Percentiles rank a stretch among this genome's conserved stretches.
Evolutionary conservation across 2,113 vertebrate genomes (phyloP).

Genomic region (Pteropus alecto): DNA sequence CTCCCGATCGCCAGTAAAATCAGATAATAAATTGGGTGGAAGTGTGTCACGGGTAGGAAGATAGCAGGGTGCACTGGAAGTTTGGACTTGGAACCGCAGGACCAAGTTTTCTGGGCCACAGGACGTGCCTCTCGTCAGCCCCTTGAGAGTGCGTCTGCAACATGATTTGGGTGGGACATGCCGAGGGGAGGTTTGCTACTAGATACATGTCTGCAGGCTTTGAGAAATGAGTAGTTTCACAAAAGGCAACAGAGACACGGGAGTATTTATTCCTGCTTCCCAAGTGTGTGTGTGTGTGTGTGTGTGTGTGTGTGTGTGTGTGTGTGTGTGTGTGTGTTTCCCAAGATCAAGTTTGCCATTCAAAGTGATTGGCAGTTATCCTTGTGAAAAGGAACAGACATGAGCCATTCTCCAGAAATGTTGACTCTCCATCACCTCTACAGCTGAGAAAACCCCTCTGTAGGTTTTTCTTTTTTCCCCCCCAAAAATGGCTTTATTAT

Average conservation of each 20-base stretch:
- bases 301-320: background rate
- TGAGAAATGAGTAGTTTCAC: background rate
- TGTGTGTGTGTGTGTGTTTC: background rate
- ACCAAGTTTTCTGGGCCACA: background rate
- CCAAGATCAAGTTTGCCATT: conserved; percentile 63
- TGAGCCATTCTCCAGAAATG: background rate
- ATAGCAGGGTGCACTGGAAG: background rate
- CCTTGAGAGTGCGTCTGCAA: background rate
- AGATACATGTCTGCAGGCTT: background rate
- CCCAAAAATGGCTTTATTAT: background rate
- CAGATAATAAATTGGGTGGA: background rate
- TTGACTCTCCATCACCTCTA: background rate
- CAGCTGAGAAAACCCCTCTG: background rate
- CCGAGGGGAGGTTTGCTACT: background rate
- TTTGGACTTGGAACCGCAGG: background rate
- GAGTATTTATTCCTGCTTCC: conserved; percentile 4
- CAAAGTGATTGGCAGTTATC: conserved; percentile 62
- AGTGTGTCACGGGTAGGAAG: background rate
- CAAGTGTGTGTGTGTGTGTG: background rate
- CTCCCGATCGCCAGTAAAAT: conserved; percentile 22
- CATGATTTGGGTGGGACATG: background rate
- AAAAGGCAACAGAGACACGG: background rate
- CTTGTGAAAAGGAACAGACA: background rate
- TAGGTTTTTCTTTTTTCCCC: background rate
- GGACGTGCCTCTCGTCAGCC: background rate